Evolutionary conservation across 2,797 vertebrate genomes (phyloP), one percentile per base, ranked within the genome.

Genomic region (Chanos chanos): DNA sequence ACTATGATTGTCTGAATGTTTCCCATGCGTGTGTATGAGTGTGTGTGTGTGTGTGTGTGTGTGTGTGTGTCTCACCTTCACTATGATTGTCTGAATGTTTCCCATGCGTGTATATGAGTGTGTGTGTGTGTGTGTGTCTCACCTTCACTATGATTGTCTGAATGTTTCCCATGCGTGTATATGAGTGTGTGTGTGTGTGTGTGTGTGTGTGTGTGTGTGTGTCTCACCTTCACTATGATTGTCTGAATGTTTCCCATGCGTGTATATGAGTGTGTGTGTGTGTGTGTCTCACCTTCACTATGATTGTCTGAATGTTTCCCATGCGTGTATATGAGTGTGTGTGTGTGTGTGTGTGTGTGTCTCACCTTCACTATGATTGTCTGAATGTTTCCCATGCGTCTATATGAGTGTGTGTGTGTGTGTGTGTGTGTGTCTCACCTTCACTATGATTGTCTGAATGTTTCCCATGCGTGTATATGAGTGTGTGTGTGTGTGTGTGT

Each of bases 91-190:
- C 71, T 86, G 83, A 1, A 74, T 40, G 1, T 72, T 84, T 52
- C 66, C 81, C 66, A 82, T 83, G 57, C 74, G 74, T 3, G 60
- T 24, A 2, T 67, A 50, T 1, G 66, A 16, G 0, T 71, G 68
- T 34, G 78, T 22, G 0, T 85, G 82, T 30, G 7, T 39, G 16
- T 25, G 7, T 13, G n/a, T n/a, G 24, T n/a, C 28, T 18, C 69
- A 83, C 84, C 79, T 86, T 87, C 28, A 80, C 66, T 16, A 82
- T 84, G 64, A 76, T 61, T 30, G 55, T 72, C 71, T 86, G 83
- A 1, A 74, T 40, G 1, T 72, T 84, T 52, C 66, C 81, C 66
- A 82, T 83, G 57, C 74, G 74, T 3, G 60, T 24, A 2, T 67
- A 50, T 1, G 66, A 16, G 0, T 71, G 68, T 34, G 78, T 22